Evolutionary conservation across 2,888 invertebrate genomes (phyloP), one percentile per base, ranked within the genome.

Genomic region (Cataglyphis albicans): DNA sequence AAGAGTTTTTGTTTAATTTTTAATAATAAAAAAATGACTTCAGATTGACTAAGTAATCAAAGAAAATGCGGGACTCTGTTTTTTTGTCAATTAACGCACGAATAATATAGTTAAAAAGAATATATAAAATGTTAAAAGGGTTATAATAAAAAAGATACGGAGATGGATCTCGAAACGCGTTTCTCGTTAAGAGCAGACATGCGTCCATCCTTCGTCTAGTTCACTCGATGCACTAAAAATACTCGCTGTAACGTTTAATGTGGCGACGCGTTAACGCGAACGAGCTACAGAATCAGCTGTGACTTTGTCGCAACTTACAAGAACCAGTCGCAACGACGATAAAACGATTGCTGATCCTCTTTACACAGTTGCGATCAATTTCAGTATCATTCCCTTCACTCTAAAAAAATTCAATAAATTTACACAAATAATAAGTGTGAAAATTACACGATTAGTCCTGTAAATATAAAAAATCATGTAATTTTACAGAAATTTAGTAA

Each of bases 181-280:
- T 44, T 76, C 38, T 76, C 68, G 55, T 76, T 76, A 67, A 38
- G 61, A 38, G 52, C 65, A 25, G 25, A 65, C 25, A 38, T 76
- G 55, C 35, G 25, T 21, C 7, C 25, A 29, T 75, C 25, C 5
- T 38, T 67, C 65, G 52, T 67, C 65, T 76, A 41, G 55, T 44
- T 38, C 41, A 41, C 29, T 55, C 38, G 41, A 57, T 67, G 67
- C 68, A 67, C 76, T 76, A 76, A 76, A 76, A 76, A 76, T 76
- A 76, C 55, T 48, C 63, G 3, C 61, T 25, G 57, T 48, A 57
- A 63, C 21, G 74, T 29, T 75, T 76, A 61, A 63, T 32, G 61
- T 35, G 48, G 21, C 74, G 74, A 74, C 44, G 61, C 61, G 74
- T 75, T 63, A 75, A 75, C 48, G 48, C 21, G 67, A 76, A 57